Percentiles rank a stretch among this genome's conserved stretches.
Conservation (phyloP, 2,888 invertebrate species). For the Amaurobius ferox region DNA sequence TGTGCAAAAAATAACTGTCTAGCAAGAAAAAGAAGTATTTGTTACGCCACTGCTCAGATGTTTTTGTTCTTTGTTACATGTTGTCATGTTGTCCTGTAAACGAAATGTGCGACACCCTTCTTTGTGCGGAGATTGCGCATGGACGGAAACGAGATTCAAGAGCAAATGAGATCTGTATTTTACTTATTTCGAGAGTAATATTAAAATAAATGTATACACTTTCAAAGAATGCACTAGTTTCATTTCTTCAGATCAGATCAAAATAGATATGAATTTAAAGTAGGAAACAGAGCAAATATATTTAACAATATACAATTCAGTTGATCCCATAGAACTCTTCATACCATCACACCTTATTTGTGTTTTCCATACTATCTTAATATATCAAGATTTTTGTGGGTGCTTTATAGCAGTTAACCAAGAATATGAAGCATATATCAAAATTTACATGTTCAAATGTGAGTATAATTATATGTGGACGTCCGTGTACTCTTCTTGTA, state of each 20-base stretch:
- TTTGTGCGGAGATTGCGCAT: constrained; percentile 16
- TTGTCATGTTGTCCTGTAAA: constrained; percentile 42
- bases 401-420: constrained; percentile 6
- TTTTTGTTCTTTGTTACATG: constrained; percentile 44
- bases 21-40: constrained; percentile 56
- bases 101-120: constrained; percentile 16
- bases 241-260: not conserved
- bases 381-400: not conserved
- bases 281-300: too few relatives aligned
- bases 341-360: not conserved
- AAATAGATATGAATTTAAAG: too few relatives aligned
- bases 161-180: constrained; percentile 67
- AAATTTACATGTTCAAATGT: not conserved
- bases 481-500: not conserved
- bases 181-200: constrained; percentile 58
- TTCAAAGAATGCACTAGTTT: constrained; percentile 28
- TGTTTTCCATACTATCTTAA: not conserved
- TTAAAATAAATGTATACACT: constrained; percentile 60
- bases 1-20: not conserved
- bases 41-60: constrained; percentile 40
- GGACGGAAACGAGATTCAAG: constrained; percentile 27
- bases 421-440: constrained; percentile 45
- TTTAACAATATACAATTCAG: too few relatives aligned
- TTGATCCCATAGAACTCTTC: too few relatives aligned
- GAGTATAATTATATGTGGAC: not conserved